These are phyloP conservation scores for Nyctibius grandis DNA, from an alignment of 2,797 vertebrate species.

Conservation along the genomic window DNA sequence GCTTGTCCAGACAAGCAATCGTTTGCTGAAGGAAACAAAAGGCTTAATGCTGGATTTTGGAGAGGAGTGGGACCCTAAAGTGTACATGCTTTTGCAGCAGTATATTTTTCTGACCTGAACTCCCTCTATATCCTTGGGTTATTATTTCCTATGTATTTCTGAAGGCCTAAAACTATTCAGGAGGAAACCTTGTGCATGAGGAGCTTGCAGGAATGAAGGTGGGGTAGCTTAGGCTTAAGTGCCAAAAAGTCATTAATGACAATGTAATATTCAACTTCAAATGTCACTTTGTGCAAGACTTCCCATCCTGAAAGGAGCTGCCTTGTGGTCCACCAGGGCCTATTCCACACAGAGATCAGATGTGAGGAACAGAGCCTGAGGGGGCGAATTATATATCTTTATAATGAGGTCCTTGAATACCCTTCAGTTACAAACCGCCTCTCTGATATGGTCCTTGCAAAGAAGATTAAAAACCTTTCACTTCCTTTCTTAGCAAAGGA, in stretches of 20 bases:
- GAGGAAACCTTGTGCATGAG: fast-evolving
- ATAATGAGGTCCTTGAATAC: background rate
- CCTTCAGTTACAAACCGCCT: background rate
- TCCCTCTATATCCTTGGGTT: background rate
- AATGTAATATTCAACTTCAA: background rate
- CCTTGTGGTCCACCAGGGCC: too few relatives aligned
- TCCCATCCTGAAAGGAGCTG: background rate
- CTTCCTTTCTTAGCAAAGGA: background rate
- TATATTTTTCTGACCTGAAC: background rate
- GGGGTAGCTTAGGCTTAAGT: background rate
- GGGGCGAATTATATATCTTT: background rate
- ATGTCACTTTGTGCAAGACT: background rate
- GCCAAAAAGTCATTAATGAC: background rate
- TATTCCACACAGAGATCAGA: background rate
- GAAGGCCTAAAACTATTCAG: background rate
- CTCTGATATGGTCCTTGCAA: background rate
- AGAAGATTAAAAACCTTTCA: background rate
- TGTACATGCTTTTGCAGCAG: fast-evolving
- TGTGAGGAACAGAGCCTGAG: background rate
- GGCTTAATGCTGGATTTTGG: background rate
- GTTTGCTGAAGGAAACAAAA: background rate
- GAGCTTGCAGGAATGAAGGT: background rate
- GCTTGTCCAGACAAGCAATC: background rate
- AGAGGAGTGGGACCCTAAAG: background rate
- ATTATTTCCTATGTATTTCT: background rate